A percentile compares a stretch with the other conserved stretches of the same genome.
phyloP scores from a whole-genome alignment of 2,797 vertebrate genomes.

The Urosaurus nigricauda region DNA sequence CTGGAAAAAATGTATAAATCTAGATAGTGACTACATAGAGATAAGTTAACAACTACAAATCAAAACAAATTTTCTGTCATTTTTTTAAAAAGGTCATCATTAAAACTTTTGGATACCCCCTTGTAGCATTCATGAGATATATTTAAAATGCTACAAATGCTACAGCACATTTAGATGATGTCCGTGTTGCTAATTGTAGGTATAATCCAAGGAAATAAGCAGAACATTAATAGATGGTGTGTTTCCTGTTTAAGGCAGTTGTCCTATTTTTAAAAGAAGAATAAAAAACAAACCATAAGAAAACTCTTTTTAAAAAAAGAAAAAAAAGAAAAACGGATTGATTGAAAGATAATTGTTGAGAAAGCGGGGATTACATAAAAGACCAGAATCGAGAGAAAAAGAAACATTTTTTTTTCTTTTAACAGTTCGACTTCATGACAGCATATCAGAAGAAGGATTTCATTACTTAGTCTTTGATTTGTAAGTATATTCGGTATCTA shows the following conservation, averaged over 20 bases:
- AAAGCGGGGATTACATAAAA: fast-evolving
- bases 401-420: slow-evolving; percentile 55
- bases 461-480: slow-evolving; percentile 99
- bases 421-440: slow-evolving; percentile 96
- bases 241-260: not conserved
- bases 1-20: too few species aligned
- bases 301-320: not conserved
- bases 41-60: too few species aligned
- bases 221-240: not conserved
- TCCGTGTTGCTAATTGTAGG: not conserved
- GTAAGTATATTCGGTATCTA: slow-evolving; percentile 86
- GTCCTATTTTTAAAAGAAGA: not conserved
- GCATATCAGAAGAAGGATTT: slow-evolving; percentile 98
- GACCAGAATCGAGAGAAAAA: not conserved
- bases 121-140: not conserved
- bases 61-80: too few species aligned
- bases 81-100: too few species aligned
- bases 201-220: not conserved
- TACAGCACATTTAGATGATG: not conserved
- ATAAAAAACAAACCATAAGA: not conserved
- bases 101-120: too few species aligned
- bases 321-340: not conserved
- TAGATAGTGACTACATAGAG: too few species aligned
- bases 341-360: not conserved
- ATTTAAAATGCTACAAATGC: not conserved